Conservation (phyloP, 2,113 vertebrate genomes). For the Sylvilagus bachmani region DNA sequence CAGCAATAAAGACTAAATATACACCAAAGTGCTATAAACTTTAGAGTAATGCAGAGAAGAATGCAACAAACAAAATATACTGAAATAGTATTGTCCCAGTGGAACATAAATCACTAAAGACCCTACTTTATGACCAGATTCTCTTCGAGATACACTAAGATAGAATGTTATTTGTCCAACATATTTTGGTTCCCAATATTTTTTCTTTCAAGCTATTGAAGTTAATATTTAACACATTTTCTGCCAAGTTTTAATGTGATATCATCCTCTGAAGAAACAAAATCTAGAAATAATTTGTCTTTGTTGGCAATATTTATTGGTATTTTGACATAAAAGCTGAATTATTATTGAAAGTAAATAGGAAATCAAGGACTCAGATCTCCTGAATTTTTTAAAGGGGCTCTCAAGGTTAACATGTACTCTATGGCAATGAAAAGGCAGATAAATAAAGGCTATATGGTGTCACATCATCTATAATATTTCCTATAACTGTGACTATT, state of each 20-base stretch:
- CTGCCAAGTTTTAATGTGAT: slow-evolving; percentile 85
- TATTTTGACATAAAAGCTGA: slow-evolving; percentile 86
- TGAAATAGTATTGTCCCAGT: slow-evolving; percentile 75
- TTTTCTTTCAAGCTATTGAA: slow-evolving; percentile 84
- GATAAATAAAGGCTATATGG: slow-evolving; percentile 83
- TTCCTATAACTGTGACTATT: slow-evolving; percentile 77
- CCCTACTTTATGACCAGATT: slow-evolving; percentile 81
- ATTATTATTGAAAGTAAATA: slow-evolving; percentile 88
- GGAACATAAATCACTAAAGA: slow-evolving; percentile 86
- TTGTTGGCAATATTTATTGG: slow-evolving; percentile 86
- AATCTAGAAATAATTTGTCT: slow-evolving; percentile 86
- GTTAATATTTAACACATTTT: slow-evolving; percentile 89
- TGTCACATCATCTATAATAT: slow-evolving; percentile 80
- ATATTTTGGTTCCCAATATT: slow-evolving; percentile 87
- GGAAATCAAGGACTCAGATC: slow-evolving; percentile 85
- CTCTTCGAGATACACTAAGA: slow-evolving; percentile 81
- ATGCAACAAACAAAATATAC: slow-evolving; percentile 87
- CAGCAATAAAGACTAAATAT: slow-evolving; percentile 88
- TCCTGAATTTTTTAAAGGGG: slow-evolving; percentile 83
- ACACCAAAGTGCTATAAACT: slow-evolving; percentile 87
- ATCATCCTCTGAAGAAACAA: slow-evolving; percentile 83
- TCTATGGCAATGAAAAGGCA: slow-evolving; percentile 75
- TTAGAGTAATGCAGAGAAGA: slow-evolving; percentile 80
- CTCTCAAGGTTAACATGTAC: slow-evolving; percentile 82
- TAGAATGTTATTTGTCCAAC: slow-evolving; percentile 86